phyloP scores from a whole-genome alignment of 1,140 invertebrate genomes.

The Procambarus virginalis region DNA sequence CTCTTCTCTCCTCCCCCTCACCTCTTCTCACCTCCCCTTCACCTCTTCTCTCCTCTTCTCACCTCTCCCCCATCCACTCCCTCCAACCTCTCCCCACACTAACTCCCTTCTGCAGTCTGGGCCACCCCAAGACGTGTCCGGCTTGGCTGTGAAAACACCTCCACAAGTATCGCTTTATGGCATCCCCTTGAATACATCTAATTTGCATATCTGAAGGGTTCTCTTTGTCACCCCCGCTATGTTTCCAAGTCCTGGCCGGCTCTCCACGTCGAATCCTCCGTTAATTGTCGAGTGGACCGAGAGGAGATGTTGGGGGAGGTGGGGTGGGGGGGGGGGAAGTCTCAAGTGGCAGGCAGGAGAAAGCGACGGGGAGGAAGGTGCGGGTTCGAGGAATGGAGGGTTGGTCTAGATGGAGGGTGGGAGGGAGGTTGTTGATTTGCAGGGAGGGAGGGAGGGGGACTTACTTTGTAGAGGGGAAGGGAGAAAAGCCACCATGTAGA shows the following conservation, averaged over 20 bases:
- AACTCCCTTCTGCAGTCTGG: neutral
- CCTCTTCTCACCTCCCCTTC: neutral
- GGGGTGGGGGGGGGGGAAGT: neutral
- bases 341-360: neutral
- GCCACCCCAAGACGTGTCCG: slow-evolving; percentile 5
- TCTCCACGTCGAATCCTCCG: slow-evolving; percentile 39
- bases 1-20: neutral
- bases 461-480: no score
- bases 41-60: neutral
- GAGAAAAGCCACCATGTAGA: no score
- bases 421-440: no score
- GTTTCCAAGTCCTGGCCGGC: slow-evolving; percentile 48
- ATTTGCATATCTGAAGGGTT: slow-evolving; percentile 65
- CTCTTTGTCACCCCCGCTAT: slow-evolving; percentile 61
- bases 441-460: no score
- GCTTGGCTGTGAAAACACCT: slow-evolving; percentile 54
- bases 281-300: slow-evolving; percentile 62
- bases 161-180: slow-evolving; percentile 59
- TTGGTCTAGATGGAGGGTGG: neutral
- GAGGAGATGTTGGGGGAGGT: no score
- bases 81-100: no score
- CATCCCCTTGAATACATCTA: slow-evolving; percentile 54
- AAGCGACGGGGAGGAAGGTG: neutral
- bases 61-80: neutral
- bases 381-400: neutral